These are phyloP conservation scores for Merops nubicus DNA, from an alignment of 2,113 vertebrate genomes.

Conservation along the genomic window DNA sequence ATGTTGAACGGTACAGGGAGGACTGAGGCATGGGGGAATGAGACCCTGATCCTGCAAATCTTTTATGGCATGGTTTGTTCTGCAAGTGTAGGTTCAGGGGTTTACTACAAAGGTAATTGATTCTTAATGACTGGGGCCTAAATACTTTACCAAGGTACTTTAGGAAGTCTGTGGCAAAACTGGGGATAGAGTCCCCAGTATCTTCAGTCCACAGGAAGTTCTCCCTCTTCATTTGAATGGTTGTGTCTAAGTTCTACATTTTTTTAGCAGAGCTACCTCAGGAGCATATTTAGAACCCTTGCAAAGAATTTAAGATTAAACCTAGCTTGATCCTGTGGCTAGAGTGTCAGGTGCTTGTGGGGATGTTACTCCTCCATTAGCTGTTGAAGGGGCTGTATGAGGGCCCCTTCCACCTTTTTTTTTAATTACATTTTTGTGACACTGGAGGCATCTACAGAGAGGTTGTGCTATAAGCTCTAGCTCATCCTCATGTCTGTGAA, in stretches of 20 bases:
- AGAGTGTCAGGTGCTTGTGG: not conserved
- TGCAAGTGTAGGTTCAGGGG: not conserved
- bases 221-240: not conserved
- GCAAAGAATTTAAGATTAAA: not conserved
- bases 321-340: not conserved
- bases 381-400: not conserved
- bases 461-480: not conserved
- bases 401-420: conserved; percentile 22
- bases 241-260: fast-evolving
- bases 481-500: not conserved
- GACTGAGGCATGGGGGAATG: not conserved
- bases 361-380: not conserved
- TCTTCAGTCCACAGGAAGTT: not conserved
- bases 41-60: not conserved
- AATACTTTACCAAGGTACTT: not conserved
- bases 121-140: not conserved
- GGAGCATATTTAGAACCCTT: not conserved
- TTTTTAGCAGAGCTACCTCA: not conserved
- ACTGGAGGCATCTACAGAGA: not conserved
- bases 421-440: conserved; percentile 26
- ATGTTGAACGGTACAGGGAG: not conserved
- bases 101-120: not conserved
- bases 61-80: not conserved
- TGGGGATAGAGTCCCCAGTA: not conserved
- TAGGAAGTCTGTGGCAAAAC: not conserved